Conservation (phyloP, 1,140 invertebrate genomes). For the Octopus bimaculoides region DNA sequence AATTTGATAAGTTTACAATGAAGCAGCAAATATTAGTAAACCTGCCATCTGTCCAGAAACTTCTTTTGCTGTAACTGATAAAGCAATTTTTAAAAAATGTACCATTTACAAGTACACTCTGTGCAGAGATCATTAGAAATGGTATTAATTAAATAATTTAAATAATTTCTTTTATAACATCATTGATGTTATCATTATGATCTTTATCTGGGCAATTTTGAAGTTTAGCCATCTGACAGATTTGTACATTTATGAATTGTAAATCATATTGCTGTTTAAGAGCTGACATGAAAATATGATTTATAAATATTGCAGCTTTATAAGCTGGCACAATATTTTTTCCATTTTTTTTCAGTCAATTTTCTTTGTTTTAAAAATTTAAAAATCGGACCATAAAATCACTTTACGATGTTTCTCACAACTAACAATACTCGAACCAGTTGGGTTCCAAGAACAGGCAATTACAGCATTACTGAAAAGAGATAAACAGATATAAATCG, state of each 20-base stretch:
- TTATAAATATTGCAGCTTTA: not conserved
- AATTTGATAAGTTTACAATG: too few relatives aligned
- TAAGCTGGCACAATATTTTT: not conserved
- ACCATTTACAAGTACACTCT: too few relatives aligned
- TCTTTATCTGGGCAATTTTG: not conserved
- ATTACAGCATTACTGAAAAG: constrained; percentile 75
- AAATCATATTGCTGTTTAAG: not conserved
- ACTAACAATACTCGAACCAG: constrained; percentile 78
- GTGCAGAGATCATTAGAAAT: too few relatives aligned
- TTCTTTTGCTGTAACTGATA: too few relatives aligned
- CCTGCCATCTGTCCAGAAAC: too few relatives aligned
- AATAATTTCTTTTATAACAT: too few relatives aligned
- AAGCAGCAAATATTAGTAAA: too few relatives aligned
- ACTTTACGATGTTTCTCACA: constrained; percentile 83
- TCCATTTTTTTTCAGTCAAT: not conserved
- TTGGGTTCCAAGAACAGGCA: constrained; percentile 89
- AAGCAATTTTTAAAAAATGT: too few relatives aligned
- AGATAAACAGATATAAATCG: constrained; percentile 38
- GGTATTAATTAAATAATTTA: too few relatives aligned
- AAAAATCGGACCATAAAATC: constrained; percentile 71
- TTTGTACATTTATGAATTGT: not conserved
- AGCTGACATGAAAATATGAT: too few relatives aligned
- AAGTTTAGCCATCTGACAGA: not conserved
- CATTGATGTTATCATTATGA: not conserved
- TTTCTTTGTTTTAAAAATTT: not conserved